A percentile compares a stretch with the other conserved stretches of the same genome.
These are phyloP conservation scores for Oopsacas minuta DNA, from an alignment of 37 sponge, comb jelly and placozoan species.

Conservation along the genomic window DNA sequence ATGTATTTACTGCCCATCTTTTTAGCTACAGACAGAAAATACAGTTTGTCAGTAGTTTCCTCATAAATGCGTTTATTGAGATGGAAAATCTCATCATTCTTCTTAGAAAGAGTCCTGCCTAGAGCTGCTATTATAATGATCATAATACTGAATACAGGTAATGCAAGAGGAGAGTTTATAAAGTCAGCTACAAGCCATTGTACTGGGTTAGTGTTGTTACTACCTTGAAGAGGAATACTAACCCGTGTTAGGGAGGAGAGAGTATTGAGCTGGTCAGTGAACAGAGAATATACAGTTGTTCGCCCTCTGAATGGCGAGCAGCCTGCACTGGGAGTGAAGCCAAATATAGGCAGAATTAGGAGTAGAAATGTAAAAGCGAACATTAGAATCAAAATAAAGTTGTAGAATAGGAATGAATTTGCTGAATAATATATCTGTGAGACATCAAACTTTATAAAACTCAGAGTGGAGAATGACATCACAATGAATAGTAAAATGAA, in stretches of 20 bases:
- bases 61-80: not conserved
- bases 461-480: not conserved
- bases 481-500: not conserved
- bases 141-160: slow-evolving; percentile 2
- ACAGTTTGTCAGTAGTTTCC: not conserved
- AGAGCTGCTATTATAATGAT: not conserved
- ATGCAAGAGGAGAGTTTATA: not conserved
- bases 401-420: not conserved
- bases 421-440: not conserved
- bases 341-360: not conserved
- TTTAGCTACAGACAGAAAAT: not conserved
- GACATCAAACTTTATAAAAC: not conserved
- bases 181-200: not conserved
- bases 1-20: not conserved
- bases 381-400: not conserved
- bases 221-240: not conserved
- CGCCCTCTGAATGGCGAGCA: not conserved
- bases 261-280: not conserved
- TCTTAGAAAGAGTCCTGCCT: not conserved
- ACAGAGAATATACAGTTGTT: not conserved
- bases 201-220: not conserved
- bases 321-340: not conserved
- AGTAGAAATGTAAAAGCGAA: not conserved
- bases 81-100: not conserved
- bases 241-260: not conserved